A percentile compares a stretch with the other conserved stretches of the same genome.
These are phyloP conservation scores for Mus spicilegus DNA, from an alignment of 2,113 vertebrate species.

Conservation along the genomic window DNA sequence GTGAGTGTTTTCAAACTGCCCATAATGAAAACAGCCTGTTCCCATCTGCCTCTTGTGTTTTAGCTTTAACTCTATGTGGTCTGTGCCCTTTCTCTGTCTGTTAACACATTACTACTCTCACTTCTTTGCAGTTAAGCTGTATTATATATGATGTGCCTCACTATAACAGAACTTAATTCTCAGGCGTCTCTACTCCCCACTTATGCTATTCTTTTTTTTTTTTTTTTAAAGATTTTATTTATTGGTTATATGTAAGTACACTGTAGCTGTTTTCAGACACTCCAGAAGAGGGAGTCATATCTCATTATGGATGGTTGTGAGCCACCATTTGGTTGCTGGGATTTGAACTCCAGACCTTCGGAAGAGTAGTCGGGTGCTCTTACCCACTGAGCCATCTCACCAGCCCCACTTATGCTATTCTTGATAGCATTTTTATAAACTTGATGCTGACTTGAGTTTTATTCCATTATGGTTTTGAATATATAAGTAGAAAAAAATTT, in stretches of 20 bases:
- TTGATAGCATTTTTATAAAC: not conserved
- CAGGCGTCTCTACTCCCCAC: not conserved
- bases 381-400: too few relatives aligned
- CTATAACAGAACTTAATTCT: not conserved
- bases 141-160: not conserved
- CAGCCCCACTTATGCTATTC: not conserved
- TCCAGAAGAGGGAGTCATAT: too few relatives aligned
- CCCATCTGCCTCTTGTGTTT: not conserved
- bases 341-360: too few relatives aligned
- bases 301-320: too few relatives aligned
- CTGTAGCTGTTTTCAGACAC: too few relatives aligned
- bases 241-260: too few relatives aligned
- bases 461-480: not conserved
- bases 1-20: slow-evolving; percentile 81
- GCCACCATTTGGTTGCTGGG: too few relatives aligned
- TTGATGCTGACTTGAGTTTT: not conserved
- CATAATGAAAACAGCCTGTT: not conserved
- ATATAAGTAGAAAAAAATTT: not conserved
- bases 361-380: too few relatives aligned
- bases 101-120: not conserved
- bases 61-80: not conserved
- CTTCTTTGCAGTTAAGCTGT: not conserved
- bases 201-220: not conserved
- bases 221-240: too few relatives aligned
- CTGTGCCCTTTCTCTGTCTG: not conserved